These are phyloP conservation scores for Sisyra terminalis DNA, from an alignment of 2,888 invertebrate species.

Conservation along the genomic window DNA sequence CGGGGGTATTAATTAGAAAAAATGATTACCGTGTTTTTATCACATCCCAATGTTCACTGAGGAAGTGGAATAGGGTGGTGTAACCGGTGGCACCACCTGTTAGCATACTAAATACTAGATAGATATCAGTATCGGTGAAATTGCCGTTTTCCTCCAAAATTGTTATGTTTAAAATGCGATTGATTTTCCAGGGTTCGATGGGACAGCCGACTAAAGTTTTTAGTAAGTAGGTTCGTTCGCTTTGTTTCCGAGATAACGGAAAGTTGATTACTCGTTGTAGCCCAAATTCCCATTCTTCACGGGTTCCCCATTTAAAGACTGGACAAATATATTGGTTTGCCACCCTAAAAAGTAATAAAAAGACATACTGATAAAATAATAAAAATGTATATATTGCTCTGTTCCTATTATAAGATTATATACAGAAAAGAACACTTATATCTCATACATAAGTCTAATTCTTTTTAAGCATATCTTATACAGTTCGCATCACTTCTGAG, in stretches of 20 bases:
- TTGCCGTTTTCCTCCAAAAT: conserved; percentile 51
- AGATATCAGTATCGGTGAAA: conserved; percentile 60
- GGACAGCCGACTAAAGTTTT: conserved; percentile 69
- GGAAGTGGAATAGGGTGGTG: conserved; percentile 51
- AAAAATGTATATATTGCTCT: too few species aligned
- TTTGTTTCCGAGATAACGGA: conserved; percentile 49
- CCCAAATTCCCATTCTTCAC: conserved; percentile 70
- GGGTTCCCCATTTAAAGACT: conserved; percentile 66
- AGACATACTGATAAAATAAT: too few species aligned
- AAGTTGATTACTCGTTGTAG: conserved; percentile 60
- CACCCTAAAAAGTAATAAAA: conserved; percentile 33
- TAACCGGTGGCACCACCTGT: conserved; percentile 55
- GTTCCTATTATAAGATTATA: too few species aligned
- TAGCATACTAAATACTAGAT: conserved; percentile 58
- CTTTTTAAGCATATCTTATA: too few species aligned
- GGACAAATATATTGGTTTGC: conserved; percentile 63
- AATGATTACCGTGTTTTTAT: conserved; percentile 42
- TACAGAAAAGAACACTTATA: too few species aligned
- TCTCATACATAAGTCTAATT: too few species aligned
- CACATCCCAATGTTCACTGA: conserved; percentile 50
- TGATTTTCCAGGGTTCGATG: conserved; percentile 50
- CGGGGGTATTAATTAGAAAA: not conserved
- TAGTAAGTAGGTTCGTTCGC: conserved; percentile 58
- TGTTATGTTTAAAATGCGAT: conserved; percentile 46
- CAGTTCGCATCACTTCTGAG: too few species aligned